Base-by-base conservation (phyloP, 2,888 invertebrate species). In the Mimas tiliae region DNA sequence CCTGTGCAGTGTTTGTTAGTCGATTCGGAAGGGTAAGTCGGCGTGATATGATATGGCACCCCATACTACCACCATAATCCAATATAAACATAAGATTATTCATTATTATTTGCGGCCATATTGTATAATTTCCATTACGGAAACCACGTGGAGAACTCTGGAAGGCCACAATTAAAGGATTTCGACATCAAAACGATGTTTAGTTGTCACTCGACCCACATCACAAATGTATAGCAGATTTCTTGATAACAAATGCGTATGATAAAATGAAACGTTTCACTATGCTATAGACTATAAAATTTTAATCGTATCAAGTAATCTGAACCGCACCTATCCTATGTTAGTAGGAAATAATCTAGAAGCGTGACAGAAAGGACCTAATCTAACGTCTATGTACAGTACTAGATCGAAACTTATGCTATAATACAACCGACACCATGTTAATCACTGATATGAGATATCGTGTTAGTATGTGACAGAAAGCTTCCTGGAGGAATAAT, bases 401-500 rank as follows among this genome's bases (percentile, higher is more conserved):
- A 78, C 80, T 85, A 85, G 78, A 80, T 78, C 77, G 75, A 80
- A 76, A 84, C 83, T 79, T 81, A 78, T 79, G 78, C 79, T 83
- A 86, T 79, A 78, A 79, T 84, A 86, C 83, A 87, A 86, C 92
- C 91, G 87, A 87, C 91, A 92, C 92, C 92, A 78, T 82, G 84
- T 90, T 90, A 89, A 80, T 81, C 64, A 81, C 84, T 80, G 81
- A 85, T 80, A 85, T 83, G 81, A 84, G 74, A 81, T 75, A 81
- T 74, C 74, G 81, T 82, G 88, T 87, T 87, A 88, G 80, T 77
- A 74, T 78, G 84, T 79, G 83, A 77, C 74, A 78, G 75, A 72
- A 87, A 89, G 88, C 88, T 76, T 79, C 84, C 94, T 94, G 95
- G 94, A 94, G 95, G 95, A 95, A 96, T 94, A 95, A 95, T 95